These are phyloP conservation scores for Sternotherus odoratus DNA, from an alignment of 2,797 vertebrate species.

Conservation along the genomic window DNA sequence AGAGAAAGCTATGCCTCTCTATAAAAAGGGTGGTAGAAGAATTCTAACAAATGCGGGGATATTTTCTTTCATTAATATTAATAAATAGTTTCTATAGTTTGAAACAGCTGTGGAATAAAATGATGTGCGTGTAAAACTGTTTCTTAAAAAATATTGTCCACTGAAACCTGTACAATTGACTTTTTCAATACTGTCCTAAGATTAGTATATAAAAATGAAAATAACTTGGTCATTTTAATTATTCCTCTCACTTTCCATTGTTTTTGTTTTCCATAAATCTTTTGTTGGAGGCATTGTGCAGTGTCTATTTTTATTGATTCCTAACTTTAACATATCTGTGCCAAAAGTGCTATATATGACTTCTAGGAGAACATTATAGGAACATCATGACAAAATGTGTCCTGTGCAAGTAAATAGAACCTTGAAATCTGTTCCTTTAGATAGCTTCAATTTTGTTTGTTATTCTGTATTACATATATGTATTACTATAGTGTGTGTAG, in stretches of 20 bases:
- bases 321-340: not conserved
- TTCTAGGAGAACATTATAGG: not conserved
- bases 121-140: not conserved
- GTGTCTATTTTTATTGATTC: slow-evolving; percentile 25
- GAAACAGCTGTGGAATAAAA: not conserved
- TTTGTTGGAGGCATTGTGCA: not conserved
- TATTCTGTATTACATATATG: not conserved
- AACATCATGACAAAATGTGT: not conserved
- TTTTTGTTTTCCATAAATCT: not conserved
- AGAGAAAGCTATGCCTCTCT: not conserved
- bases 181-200: not conserved
- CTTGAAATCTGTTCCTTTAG: not conserved
- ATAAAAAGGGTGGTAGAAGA: not conserved
- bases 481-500: not conserved
- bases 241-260: not conserved
- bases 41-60: slow-evolving; percentile 36
- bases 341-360: not conserved
- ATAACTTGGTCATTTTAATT: too few relatives aligned
- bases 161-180: not conserved
- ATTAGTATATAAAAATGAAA: not conserved
- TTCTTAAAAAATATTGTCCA: not conserved
- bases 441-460: not conserved
- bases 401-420: not conserved
- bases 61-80: not conserved
- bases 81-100: not conserved